These are phyloP conservation scores for Sarcoramphus papa DNA, from an alignment of 2,797 vertebrate species.

Conservation along the genomic window DNA sequence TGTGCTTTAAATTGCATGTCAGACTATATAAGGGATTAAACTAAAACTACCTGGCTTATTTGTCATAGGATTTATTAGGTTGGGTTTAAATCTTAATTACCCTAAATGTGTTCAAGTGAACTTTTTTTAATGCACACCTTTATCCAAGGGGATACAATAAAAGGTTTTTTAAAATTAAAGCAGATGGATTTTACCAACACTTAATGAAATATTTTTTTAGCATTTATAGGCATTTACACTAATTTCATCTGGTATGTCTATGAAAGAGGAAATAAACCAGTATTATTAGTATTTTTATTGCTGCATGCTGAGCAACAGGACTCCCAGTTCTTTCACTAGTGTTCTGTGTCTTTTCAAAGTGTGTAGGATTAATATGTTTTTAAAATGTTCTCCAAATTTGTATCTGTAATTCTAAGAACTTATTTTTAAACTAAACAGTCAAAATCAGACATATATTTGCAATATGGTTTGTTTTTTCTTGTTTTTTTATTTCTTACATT, in stretches of 20 bases:
- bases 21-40: background rate
- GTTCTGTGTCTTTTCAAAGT: background rate
- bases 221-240: background rate
- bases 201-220: background rate
- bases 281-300: background rate
- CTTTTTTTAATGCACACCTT: background rate
- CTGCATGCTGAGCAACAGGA: background rate
- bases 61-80: background rate
- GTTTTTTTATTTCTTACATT: background rate
- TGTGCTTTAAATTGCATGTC: background rate
- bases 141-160: background rate
- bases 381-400: background rate
- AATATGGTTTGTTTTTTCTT: fast-evolving
- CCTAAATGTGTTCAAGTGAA: background rate
- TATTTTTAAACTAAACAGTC: background rate
- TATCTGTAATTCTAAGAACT: background rate
- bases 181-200: background rate
- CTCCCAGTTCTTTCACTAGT: background rate
- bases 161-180: background rate
- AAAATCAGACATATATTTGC: background rate
- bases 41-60: background rate
- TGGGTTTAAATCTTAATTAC: background rate
- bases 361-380: background rate
- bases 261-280: background rate
- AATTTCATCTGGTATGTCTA: background rate